phyloP scores from a whole-genome alignment of 1,140 invertebrate genomes.

The Cydia splendana region DNA sequence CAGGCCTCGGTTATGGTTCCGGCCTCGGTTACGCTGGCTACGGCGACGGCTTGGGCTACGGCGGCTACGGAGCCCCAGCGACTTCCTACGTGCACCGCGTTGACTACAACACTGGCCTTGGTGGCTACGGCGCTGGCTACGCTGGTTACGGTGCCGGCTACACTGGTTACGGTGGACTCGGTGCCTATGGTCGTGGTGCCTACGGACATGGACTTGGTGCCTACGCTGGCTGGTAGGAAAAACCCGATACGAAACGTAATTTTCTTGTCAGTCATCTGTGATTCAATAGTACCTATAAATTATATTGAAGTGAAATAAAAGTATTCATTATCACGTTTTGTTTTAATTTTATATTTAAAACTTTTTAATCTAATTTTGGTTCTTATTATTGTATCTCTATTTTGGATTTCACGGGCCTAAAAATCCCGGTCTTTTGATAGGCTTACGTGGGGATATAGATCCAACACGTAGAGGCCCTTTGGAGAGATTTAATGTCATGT shows the following conservation, averaged over 20 bases:
- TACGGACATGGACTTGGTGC: conserved; percentile 31
- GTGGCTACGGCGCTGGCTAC: conserved; percentile 25
- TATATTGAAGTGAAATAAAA: neutral
- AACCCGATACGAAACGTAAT: neutral
- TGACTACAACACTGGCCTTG: neutral
- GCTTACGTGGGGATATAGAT: too few species aligned
- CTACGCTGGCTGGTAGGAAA: conserved; percentile 14
- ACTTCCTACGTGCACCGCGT: neutral
- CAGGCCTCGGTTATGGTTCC: conserved; percentile 26
- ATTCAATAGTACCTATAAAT: neutral
- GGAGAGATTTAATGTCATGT: too few species aligned
- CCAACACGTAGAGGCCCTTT: too few species aligned
- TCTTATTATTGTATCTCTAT: too few species aligned
- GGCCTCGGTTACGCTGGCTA: conserved; percentile 4
- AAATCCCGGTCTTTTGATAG: too few species aligned
- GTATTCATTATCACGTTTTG: neutral
- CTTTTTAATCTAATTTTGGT: too few species aligned
- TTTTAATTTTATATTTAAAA: too few species aligned
- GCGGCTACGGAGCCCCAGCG: conserved; percentile 4
- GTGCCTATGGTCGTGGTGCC: neutral
- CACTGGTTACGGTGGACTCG: conserved; percentile 24
- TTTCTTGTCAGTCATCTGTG: neutral
- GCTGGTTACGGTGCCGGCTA: conserved; percentile 33
- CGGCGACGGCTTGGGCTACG: conserved; percentile 24
- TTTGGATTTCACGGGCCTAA: too few species aligned